phyloP scores from a whole-genome alignment of 2,888 invertebrate species.

The Aplocera efformata region DNA sequence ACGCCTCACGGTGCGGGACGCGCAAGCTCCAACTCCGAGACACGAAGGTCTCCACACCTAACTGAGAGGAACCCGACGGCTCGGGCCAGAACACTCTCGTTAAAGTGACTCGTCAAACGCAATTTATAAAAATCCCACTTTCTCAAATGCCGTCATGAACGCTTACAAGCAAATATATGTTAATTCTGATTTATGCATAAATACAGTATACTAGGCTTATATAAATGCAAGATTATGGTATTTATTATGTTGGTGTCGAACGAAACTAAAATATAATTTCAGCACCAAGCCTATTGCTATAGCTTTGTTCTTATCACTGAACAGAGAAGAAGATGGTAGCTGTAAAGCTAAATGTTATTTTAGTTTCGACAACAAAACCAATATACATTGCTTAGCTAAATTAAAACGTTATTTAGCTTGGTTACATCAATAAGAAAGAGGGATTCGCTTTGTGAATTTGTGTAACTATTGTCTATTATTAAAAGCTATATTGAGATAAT shows the following conservation, averaged over 20 bases:
- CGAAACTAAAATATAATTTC: conserved; percentile 10
- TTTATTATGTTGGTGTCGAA: no score
- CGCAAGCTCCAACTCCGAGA: no score
- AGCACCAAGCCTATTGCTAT: neutral
- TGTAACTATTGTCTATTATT: conserved; percentile 27
- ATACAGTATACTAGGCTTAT: conserved; percentile 7
- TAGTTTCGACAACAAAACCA: no score
- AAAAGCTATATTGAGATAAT: conserved; percentile 31
- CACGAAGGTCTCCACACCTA: conserved; percentile 28
- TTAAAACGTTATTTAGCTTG: conserved; percentile 3
- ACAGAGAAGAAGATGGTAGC: no score
- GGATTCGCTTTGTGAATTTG: conserved; percentile 24
- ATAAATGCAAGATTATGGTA: conserved; percentile 13
- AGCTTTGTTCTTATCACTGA: no score
- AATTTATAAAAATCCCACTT: conserved; percentile 15
- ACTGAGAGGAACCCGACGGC: conserved; percentile 42
- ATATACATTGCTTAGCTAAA: neutral
- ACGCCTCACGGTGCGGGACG: conserved; percentile 12
- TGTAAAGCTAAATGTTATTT: no score
- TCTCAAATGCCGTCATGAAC: conserved; percentile 11
- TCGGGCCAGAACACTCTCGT: conserved; percentile 37
- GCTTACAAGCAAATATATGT: conserved; percentile 7
- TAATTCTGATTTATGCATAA: conserved; percentile 6
- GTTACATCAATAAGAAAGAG: conserved; percentile 23
- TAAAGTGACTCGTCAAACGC: conserved; percentile 18